These are phyloP conservation scores for Hydra vulgaris DNA, from an alignment of 30 jellyfish, hydroid and myxozoan genomes.

Conservation along the genomic window DNA sequence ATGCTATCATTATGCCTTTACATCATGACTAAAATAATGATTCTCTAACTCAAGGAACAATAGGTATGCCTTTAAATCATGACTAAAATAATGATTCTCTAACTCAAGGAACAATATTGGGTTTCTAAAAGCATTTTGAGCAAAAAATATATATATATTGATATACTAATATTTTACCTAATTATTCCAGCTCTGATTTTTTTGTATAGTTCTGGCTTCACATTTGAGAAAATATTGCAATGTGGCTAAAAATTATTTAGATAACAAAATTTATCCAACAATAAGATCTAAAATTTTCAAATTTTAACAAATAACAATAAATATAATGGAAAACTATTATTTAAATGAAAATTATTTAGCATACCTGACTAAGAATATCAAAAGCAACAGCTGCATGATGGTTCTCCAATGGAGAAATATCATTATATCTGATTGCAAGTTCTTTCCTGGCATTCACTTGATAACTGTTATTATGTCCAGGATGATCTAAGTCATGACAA, in stretches of 20 bases:
- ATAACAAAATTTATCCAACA: neutral
- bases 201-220: constrained; percentile 62
- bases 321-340: neutral
- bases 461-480: constrained; percentile 84
- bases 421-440: constrained; percentile 86
- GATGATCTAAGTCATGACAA: constrained; percentile 97
- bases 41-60: too few relatives aligned
- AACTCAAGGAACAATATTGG: too few relatives aligned
- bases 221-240: constrained; percentile 62
- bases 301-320: neutral
- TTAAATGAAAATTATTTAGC: neutral
- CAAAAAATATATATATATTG: too few relatives aligned
- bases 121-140: too few relatives aligned
- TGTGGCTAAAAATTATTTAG: constrained; percentile 44
- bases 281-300: too few relatives aligned
- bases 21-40: too few relatives aligned
- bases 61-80: too few relatives aligned
- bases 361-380: constrained; percentile 78
- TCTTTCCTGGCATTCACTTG: constrained; percentile 96
- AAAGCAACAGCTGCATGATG: constrained; percentile 96
- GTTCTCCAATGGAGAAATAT: constrained; percentile 92
- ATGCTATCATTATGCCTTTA: too few relatives aligned
- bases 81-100: too few relatives aligned
- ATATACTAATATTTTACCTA: constrained; percentile 55
- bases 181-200: constrained; percentile 92